These are phyloP conservation scores for Eulemur mongoz DNA, from an alignment of 2,797 vertebrate species.

Conservation along the genomic window DNA sequence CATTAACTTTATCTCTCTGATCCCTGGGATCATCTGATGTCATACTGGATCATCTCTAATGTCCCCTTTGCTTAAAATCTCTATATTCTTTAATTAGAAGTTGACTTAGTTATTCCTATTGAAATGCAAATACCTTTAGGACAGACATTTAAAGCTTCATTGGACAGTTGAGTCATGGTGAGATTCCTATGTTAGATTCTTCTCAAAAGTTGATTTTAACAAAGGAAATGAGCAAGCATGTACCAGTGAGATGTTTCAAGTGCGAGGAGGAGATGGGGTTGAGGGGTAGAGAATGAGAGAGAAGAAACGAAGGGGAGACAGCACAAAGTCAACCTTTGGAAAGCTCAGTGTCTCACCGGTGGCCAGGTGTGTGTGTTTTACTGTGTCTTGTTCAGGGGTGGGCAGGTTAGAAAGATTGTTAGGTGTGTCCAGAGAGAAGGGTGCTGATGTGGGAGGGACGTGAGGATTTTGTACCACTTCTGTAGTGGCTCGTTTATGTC, in stretches of 20 bases:
- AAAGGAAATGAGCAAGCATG: background rate
- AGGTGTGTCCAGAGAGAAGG: background rate
- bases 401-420: background rate
- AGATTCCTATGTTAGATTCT: background rate
- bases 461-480: background rate
- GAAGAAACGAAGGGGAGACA: background rate
- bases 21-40: background rate
- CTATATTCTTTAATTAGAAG: background rate
- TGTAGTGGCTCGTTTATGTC: background rate
- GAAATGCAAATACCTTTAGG: background rate
- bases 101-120: background rate
- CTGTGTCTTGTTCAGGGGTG: background rate
- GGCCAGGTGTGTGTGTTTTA: background rate
- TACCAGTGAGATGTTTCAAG: background rate
- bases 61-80: background rate
- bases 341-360: background rate
- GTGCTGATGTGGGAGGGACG: background rate
- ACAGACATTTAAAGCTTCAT: background rate
- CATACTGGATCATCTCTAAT: background rate
- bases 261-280: background rate
- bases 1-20: background rate
- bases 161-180: background rate
- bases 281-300: background rate
- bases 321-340: background rate
- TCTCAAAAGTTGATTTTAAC: background rate